Base-by-base conservation (phyloP, 1,140 invertebrate species). In the Drosophila yakuba region DNA sequence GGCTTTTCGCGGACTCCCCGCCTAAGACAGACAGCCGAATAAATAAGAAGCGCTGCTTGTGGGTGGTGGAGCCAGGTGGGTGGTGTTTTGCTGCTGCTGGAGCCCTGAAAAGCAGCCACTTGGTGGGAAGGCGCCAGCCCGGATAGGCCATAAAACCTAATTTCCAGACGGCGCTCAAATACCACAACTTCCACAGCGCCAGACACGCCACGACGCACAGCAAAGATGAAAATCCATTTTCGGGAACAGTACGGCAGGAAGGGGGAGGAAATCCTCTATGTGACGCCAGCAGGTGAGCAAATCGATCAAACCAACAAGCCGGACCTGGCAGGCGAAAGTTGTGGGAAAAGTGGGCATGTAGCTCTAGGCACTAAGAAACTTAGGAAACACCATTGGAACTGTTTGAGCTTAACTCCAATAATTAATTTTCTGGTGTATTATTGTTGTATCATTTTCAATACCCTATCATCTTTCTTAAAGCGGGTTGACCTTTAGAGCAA, bases 211-310 rank as follows among this genome's bases (percentile, higher is more conserved):
- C 25, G 25, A 25, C 25, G 45, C n/a, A 32, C 44, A 23, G 54
- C 36, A 36, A 66, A 62, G 74, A 92, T 92, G 92, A 92, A 91
- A 77, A 91, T 92, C 56, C 92, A 92, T 81, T 92, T 92, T 80
- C 90, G 91, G 32, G 92, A 92, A 32, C 90, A 92, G 54, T 92
- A 92, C 69, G 92, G 91, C 23, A 85, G 90, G 32, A 91, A 89
- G 78, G 92, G 92, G 23, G 91, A 92, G 71, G 92, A 92, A 73
- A 89, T 92, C 54, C 79, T 92, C 3, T 92, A 92, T 86, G 92
- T 92, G 48, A 92, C 91, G 47, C 92, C 92, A 57, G 91, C 88
- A 78, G 91, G 91, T 92, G 38, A 90, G 63, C 51, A 32, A 64
- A 61, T 47, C 57, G 36, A 51, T 38, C 60, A 63, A 62, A 66